These are phyloP conservation scores for Seriola aureovittata DNA, from an alignment of 2,113 vertebrate genomes.

Conservation along the genomic window DNA sequence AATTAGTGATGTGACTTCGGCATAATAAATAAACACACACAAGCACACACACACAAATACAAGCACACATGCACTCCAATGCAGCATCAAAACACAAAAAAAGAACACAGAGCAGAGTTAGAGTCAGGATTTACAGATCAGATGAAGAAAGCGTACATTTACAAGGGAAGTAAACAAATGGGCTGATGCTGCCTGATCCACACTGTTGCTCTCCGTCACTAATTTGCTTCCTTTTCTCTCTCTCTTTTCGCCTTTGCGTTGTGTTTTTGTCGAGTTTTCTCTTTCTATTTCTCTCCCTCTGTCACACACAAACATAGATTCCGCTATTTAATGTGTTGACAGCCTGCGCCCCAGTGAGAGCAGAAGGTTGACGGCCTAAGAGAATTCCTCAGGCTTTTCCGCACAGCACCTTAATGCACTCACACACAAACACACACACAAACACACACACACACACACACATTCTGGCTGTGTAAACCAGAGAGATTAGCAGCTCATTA, in stretches of 20 bases:
- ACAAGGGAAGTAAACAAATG: slow-evolving; percentile 66
- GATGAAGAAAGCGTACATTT: slow-evolving; percentile 55
- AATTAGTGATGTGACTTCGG: slow-evolving; percentile 85
- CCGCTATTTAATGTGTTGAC: slow-evolving; percentile 79
- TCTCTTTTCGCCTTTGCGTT: slow-evolving; percentile 30
- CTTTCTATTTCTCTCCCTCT: slow-evolving; percentile 52
- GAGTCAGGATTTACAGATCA: slow-evolving; percentile 61
- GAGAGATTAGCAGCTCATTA: slow-evolving; percentile 84
- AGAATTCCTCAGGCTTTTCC: slow-evolving; percentile 81
- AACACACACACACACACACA: slow-evolving; percentile 45
- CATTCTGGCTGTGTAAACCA: slow-evolving; percentile 78
- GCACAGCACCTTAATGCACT: slow-evolving; percentile 67
- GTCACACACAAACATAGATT: slow-evolving; percentile 40
- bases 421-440: slow-evolving; percentile 32
- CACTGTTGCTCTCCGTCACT: slow-evolving; percentile 45
- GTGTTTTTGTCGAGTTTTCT: slow-evolving; percentile 53
- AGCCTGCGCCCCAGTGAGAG: slow-evolving; percentile 80
- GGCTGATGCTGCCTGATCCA: slow-evolving; percentile 48
- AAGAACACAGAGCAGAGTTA: slow-evolving; percentile 52
- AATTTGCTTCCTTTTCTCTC: slow-evolving; percentile 41
- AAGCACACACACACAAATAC: not conserved
- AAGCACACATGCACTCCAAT: slow-evolving; percentile 41
- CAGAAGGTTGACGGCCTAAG: slow-evolving; percentile 81
- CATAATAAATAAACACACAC: slow-evolving; percentile 81
- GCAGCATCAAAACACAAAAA: slow-evolving; percentile 65